A percentile compares a stretch with the other conserved stretches of the same genome.
phyloP scores from a whole-genome alignment of 2,113 vertebrate genomes.

The Oncorhynchus nerka region DNA sequence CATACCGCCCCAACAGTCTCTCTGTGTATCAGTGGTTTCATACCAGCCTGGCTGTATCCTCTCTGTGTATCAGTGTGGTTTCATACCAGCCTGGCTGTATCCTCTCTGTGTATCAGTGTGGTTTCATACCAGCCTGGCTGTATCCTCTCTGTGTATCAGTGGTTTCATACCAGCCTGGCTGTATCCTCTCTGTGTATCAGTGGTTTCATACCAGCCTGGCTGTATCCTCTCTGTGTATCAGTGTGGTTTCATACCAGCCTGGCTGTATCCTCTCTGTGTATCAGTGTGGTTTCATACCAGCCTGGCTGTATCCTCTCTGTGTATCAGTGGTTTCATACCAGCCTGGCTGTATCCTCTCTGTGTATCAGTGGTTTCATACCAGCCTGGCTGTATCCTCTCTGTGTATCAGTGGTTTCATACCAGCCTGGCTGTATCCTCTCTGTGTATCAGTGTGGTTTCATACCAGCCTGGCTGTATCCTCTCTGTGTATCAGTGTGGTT shows the following conservation, averaged over 20 bases:
- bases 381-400: conserved; percentile 47
- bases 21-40: background rate
- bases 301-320: conserved; percentile 10
- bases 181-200: conserved; percentile 35
- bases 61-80: background rate
- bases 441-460: too few species aligned
- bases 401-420: too few species aligned
- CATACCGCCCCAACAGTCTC: conserved; percentile 24
- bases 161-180: conserved; percentile 38
- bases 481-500: too few species aligned
- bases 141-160: background rate
- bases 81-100: too few species aligned
- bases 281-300: background rate
- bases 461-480: too few species aligned
- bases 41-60: background rate
- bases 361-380: conserved; percentile 19
- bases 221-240: conserved; percentile 13
- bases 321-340: conserved; percentile 28
- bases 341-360: conserved; percentile 44
- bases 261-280: conserved; percentile 40
- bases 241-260: conserved; percentile 32
- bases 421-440: conserved; percentile 13
- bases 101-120: too few species aligned
- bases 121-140: conserved; percentile 5
- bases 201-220: background rate